Base-by-base conservation (phyloP, 2,888 invertebrate species). In the Aplocera efformata region DNA sequence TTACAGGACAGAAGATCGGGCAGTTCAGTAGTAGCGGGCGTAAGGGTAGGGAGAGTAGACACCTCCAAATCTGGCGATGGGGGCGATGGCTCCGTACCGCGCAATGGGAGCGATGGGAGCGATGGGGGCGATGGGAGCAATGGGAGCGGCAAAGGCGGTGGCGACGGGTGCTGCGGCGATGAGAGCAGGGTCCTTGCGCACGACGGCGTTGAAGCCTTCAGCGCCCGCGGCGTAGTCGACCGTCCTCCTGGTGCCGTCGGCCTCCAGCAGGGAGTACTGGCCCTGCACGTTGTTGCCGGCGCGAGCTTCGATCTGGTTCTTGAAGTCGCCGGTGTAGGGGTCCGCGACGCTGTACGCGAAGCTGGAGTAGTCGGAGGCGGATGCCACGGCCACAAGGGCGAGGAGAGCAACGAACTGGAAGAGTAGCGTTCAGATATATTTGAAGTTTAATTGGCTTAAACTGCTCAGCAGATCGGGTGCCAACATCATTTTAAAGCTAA, bases 181-280 rank as follows among this genome's bases (percentile, higher is more conserved):
- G 31, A 75, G 42, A 0, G 67, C 74, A 7, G 76, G 73, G 67
- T 85, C 88, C 54, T 81, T 86, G 67, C 80, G 83, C 0, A 90
- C 89, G 28, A 89, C 78, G 30, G 89, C 90, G 73, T 89, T 89
- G 77, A 90, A 89, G 7, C 89, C 89, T 43, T 67, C 73, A 45
- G 81, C 77, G 32, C 88, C 89, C 9, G 89, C 86, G 10, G 83
- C 83, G 69, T 90, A 90, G 69, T 90, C 89, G 1, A 90, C 90
- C 17, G 79, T 85, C 48, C 90, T 80, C 46, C 79, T 76, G 32
- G 82, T 83, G 56, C 90, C 90, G 55, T 90, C 90, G 30, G 90
- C 67, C 35, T 90, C 90, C 42, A 77, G 61, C 32, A 90, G 72
- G 30, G 89, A 68, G 59, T 71, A 69, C 47, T 70, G 68, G 8